These are phyloP conservation scores for Chrysolophus pictus DNA, from an alignment of 2,797 vertebrate species.

Conservation along the genomic window DNA sequence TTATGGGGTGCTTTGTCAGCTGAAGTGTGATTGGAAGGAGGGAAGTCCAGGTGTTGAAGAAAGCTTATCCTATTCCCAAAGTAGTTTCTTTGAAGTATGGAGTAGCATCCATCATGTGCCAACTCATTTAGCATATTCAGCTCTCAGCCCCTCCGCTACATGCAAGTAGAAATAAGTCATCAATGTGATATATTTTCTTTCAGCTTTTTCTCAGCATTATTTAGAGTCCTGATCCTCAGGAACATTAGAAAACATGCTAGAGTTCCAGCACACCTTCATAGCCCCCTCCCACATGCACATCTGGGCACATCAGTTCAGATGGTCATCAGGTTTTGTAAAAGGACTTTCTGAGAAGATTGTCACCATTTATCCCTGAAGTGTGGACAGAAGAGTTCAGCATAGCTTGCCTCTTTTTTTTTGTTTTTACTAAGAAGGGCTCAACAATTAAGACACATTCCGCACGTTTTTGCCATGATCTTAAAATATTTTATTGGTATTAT, in stretches of 20 bases:
- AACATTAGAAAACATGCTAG: rapidly evolving
- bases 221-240: neutral
- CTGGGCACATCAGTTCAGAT: rapidly evolving
- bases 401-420: neutral
- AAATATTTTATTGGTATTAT: slow-evolving; percentile 48
- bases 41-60: neutral
- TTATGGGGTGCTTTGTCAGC: rapidly evolving
- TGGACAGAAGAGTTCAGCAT: neutral
- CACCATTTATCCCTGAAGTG: neutral
- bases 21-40: neutral
- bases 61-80: neutral
- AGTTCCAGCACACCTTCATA: rapidly evolving
- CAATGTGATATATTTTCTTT: neutral
- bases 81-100: neutral
- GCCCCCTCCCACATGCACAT: rapidly evolving
- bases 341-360: neutral
- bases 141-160: neutral
- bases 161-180: neutral
- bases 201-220: neutral
- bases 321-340: neutral
- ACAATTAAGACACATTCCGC: neutral
- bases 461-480: neutral
- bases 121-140: neutral
- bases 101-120: rapidly evolving
- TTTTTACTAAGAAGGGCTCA: neutral